phyloP scores from a whole-genome alignment of 2,888 invertebrate species.

The Chouioia cunea region DNA sequence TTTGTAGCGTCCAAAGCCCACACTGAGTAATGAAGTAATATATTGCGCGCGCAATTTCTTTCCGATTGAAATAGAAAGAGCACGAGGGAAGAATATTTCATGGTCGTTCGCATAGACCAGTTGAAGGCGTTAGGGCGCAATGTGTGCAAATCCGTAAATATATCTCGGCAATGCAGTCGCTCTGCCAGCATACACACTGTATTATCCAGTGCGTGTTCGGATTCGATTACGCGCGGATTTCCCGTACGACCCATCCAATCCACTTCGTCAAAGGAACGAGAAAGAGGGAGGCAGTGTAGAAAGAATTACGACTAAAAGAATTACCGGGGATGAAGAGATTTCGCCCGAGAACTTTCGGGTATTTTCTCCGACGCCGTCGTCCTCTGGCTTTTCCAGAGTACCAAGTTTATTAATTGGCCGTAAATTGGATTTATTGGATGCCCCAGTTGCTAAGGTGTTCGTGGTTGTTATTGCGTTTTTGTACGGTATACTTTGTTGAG shows the following conservation, averaged over 20 bases:
- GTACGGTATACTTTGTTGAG: too few species aligned
- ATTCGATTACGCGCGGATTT: conserved; percentile 34
- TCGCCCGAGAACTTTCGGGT: background rate
- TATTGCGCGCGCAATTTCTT: too few species aligned
- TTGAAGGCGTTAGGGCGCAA: too few species aligned
- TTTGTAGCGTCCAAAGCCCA: too few species aligned
- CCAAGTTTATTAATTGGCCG: conserved; percentile 23
- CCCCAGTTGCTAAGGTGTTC: background rate
- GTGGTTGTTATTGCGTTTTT: too few species aligned
- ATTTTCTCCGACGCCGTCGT: conserved; percentile 2
- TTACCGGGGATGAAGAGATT: conserved; percentile 29
- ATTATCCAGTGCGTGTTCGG: background rate
- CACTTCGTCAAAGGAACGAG: conserved; percentile 7
- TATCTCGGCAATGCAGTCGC: conserved; percentile 1
- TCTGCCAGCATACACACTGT: background rate
- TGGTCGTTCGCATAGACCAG: too few species aligned
- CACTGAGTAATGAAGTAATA: too few species aligned
- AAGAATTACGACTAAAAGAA: background rate
- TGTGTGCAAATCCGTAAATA: conserved; percentile 23
- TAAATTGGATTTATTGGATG: background rate
- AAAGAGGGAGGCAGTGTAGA: background rate
- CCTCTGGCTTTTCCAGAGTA: conserved; percentile 2
- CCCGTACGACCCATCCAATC: conserved; percentile 21
- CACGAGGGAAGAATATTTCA: too few species aligned
- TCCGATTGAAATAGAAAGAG: too few species aligned